Percentiles rank a stretch among this genome's conserved stretches.
Evolutionary conservation across 2,797 vertebrate species (phyloP).

Genomic region (Gadopsis marmoratus): DNA sequence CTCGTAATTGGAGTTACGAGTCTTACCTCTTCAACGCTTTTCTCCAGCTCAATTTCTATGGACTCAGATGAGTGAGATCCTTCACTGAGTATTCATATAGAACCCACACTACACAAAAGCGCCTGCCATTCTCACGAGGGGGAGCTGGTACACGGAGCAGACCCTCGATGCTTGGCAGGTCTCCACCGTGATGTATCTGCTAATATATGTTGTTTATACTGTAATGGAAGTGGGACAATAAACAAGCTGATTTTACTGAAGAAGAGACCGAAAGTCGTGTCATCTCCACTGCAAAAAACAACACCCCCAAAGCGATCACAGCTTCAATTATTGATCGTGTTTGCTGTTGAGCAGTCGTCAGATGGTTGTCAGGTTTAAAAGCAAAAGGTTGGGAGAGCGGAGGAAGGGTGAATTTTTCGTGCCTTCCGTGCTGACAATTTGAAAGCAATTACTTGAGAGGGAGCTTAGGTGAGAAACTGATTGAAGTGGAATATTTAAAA

Average conservation of each 20-base stretch:
- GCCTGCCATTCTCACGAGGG: conserved; percentile 36
- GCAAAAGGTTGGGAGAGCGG: conserved; percentile 32
- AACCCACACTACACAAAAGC: conserved; percentile 19
- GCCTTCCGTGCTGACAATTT: conserved; percentile 62
- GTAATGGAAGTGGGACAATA: conserved; percentile 53
- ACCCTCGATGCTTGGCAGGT: conserved; percentile 31
- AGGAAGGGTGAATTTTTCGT: conserved; percentile 27
- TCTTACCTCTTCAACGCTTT: conserved; percentile 20
- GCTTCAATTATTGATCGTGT: conserved; percentile 75
- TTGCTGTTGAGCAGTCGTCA: conserved; percentile 55
- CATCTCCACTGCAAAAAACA: conserved; percentile 45
- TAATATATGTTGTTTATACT: conserved; percentile 29
- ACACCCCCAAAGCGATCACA: conserved; percentile 56
- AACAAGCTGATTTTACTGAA: conserved; percentile 45
- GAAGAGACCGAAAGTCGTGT: conserved; percentile 33
- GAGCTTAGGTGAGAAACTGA: conserved; percentile 24
- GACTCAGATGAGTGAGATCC: conserved; percentile 33
- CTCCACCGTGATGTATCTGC: conserved; percentile 23
- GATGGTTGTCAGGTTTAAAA: conserved; percentile 63
- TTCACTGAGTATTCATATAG: conserved; percentile 52
- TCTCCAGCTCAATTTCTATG: conserved; percentile 22
- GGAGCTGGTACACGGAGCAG: conserved; percentile 26
- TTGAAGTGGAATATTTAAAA: conserved; percentile 14
- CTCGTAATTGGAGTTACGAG: conserved; percentile 65
- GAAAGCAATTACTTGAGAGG: conserved; percentile 64